A percentile compares a stretch with the other conserved stretches of the same genome.
Conservation (phyloP, 2,113 vertebrate genomes). For the Hydrochoerus hydrochaeris region DNA sequence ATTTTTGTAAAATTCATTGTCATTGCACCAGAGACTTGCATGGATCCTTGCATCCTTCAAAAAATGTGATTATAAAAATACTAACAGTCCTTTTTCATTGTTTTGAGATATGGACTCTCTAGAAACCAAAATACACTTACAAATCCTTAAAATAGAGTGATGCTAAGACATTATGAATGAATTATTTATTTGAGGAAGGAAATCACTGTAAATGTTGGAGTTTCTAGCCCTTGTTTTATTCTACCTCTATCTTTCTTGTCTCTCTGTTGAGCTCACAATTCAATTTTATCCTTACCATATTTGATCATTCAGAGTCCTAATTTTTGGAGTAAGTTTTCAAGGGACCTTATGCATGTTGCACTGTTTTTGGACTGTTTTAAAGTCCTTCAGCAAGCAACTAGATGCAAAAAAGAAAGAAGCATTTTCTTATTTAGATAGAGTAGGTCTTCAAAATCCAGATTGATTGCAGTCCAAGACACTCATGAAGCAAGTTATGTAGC, state of each 20-base stretch:
- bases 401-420: not conserved
- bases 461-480: not conserved
- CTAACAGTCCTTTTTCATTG: not conserved
- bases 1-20: not conserved
- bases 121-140: not conserved
- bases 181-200: not conserved
- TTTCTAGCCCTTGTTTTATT: not conserved
- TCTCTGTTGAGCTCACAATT: not conserved
- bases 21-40: not conserved
- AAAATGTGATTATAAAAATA: not conserved
- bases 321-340: not conserved
- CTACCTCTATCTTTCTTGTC: not conserved
- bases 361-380: not conserved
- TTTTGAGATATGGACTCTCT: not conserved
- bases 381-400: not conserved
- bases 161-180: not conserved
- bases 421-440: not conserved
- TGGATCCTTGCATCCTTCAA: not conserved
- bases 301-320: not conserved
- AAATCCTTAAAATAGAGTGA: not conserved
- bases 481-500: not conserved
- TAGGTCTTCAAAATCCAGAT: not conserved
- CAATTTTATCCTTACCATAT: not conserved
- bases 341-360: fast-evolving
- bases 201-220: not conserved